phyloP scores from a whole-genome alignment of 2,797 vertebrate genomes.

The Coracias cyanogaster region DNA sequence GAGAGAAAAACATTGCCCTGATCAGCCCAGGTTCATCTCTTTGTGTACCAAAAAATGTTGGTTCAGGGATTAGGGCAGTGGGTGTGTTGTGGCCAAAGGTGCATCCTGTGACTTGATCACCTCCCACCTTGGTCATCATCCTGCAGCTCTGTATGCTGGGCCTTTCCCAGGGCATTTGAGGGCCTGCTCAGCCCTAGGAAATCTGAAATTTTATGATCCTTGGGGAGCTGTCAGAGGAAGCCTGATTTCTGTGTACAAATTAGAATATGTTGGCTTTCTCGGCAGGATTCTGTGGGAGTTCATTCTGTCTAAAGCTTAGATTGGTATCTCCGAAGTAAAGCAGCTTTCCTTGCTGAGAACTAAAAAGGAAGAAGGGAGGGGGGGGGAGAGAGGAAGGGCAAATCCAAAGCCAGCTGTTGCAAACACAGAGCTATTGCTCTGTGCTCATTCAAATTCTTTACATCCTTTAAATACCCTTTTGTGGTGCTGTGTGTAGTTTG shows the following conservation, averaged over 20 bases:
- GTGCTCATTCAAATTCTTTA: not conserved
- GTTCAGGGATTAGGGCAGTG: not conserved
- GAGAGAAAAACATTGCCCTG: not conserved
- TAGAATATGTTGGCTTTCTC: not conserved
- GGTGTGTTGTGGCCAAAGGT: not conserved
- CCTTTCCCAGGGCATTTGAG: not conserved
- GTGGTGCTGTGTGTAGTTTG: not conserved
- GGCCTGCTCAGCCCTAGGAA: not conserved
- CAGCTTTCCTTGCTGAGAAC: not conserved
- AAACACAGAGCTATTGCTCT: not conserved
- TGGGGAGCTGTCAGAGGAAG: not conserved
- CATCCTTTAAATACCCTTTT: not conserved
- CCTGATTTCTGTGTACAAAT: fast-evolving
- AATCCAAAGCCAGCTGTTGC: not conserved
- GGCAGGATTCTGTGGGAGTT: not conserved
- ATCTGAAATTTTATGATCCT: not conserved
- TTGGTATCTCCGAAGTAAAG: not conserved
- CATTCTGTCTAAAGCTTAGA: not conserved
- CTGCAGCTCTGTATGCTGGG: not conserved
- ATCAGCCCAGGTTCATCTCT: not conserved
- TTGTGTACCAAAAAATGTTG: not conserved
- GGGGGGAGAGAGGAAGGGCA: not conserved
- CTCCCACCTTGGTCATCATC: not conserved
- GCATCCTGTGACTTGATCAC: not conserved
- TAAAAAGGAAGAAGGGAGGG: not conserved